phyloP scores from a whole-genome alignment of 2,113 vertebrate species.

The Ochotona curzoniae region DNA sequence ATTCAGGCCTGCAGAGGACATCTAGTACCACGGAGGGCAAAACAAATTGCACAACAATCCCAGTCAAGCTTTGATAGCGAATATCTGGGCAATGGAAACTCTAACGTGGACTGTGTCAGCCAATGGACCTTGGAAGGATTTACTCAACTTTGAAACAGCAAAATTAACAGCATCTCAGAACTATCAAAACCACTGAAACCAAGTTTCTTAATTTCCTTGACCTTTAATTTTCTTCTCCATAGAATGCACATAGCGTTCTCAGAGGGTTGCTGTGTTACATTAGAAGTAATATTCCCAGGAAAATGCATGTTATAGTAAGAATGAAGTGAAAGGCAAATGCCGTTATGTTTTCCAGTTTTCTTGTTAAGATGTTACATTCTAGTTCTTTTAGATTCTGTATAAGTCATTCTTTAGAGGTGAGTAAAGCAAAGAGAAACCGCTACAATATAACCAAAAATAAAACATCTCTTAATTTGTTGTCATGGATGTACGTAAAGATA shows the following conservation, averaged over 20 bases:
- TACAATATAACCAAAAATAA: constrained; percentile 49
- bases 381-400: constrained; percentile 8
- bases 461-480: constrained; percentile 54
- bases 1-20: no score
- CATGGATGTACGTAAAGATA: constrained; percentile 17
- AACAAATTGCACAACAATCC: no score
- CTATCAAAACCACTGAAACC: no score
- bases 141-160: no score
- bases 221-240: constrained; percentile 2
- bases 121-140: no score
- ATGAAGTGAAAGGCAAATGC: neutral
- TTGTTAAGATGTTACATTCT: neutral
- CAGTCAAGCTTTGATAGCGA: no score
- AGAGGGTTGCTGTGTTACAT: neutral
- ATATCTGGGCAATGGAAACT: no score
- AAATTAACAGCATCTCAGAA: no score
- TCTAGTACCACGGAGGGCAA: no score
- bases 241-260: constrained; percentile 41
- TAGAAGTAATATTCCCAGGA: constrained; percentile 5
- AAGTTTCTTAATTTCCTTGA: constrained; percentile 35
- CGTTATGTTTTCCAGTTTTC: constrained; percentile 18
- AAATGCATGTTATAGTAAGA: constrained; percentile 3
- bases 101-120: no score
- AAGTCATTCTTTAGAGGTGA: constrained; percentile 25
- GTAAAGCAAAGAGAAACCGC: neutral